A percentile compares a stretch with the other conserved stretches of the same genome.
Evolutionary conservation across 2,113 vertebrate species (phyloP).

Genomic region (Thamnaconus septentrionalis): DNA sequence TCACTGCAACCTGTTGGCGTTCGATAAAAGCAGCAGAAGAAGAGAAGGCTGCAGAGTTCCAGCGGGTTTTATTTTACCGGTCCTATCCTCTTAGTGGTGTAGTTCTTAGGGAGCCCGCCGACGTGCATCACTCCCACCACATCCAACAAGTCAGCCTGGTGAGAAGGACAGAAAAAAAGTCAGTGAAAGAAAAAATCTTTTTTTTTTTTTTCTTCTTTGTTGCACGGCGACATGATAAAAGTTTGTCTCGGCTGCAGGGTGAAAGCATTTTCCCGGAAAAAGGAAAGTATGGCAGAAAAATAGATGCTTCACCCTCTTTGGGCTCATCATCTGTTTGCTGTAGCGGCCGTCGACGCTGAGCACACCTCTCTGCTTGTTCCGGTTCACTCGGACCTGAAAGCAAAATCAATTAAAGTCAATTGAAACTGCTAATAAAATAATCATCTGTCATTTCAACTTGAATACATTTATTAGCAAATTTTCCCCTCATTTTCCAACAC

Average conservation of each 20-base stretch:
- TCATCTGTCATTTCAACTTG: too few relatives aligned
- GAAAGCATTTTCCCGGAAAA: too few relatives aligned
- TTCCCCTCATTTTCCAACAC: too few relatives aligned
- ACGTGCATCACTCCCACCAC: conserved; percentile 92
- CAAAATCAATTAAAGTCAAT: too few relatives aligned
- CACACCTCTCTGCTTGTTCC: conserved; percentile 84
- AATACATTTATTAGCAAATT: too few relatives aligned
- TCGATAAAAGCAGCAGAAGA: too few relatives aligned
- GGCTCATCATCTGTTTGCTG: conserved; percentile 83
- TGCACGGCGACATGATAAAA: not conserved
- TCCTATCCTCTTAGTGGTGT: conserved; percentile 91
- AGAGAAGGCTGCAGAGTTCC: too few relatives aligned
- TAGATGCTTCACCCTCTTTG: conserved; percentile 78
- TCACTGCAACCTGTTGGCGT: too few relatives aligned
- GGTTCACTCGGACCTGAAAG: conserved; percentile 81
- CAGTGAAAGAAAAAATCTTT: not conserved
- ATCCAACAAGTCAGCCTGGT: conserved; percentile 87
- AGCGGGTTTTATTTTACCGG: conserved; percentile 72
- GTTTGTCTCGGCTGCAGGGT: not conserved
- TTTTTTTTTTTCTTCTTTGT: too few relatives aligned
- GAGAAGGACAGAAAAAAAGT: not conserved
- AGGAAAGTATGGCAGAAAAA: not conserved
- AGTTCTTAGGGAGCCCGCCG: conserved; percentile 90
- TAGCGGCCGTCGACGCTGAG: conserved; percentile 81
- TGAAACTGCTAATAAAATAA: too few relatives aligned